Evolutionary conservation across 2,888 invertebrate genomes (phyloP).

Genomic region (Drosophila testacea): DNA sequence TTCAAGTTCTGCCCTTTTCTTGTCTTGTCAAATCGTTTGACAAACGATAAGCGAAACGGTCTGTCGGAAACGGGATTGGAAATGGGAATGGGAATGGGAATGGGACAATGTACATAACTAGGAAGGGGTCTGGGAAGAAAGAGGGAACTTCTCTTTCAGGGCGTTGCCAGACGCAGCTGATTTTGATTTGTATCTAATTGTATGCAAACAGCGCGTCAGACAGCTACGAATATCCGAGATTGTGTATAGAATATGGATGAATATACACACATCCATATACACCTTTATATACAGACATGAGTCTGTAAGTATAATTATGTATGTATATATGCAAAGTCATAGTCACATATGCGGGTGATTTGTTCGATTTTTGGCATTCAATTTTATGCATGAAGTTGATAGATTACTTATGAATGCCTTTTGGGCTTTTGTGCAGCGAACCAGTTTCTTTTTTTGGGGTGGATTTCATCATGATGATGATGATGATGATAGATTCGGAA

Average conservation of each 20-base stretch:
- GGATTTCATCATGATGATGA: constrained; percentile 21
- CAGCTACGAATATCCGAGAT: constrained; percentile 30
- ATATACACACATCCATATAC: constrained; percentile 15
- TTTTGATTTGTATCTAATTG: constrained; percentile 81
- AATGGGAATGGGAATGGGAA: constrained; percentile 14
- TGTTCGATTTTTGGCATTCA: constrained; percentile 68
- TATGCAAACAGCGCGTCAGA: constrained; percentile 72
- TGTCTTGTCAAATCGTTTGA: constrained; percentile 76
- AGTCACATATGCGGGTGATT: constrained; percentile 73
- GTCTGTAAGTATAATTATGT: not conserved
- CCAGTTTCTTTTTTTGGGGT: constrained; percentile 41
- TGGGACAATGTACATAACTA: not conserved
- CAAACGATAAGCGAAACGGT: constrained; percentile 66
- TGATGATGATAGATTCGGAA: constrained; percentile 21
- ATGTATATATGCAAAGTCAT: constrained; percentile 3
- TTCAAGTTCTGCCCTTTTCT: constrained; percentile 71
- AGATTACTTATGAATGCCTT: constrained; percentile 70
- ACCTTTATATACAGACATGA: not conserved
- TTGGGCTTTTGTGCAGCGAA: constrained; percentile 48
- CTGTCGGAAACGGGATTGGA: constrained; percentile 24
- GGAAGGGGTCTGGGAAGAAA: constrained; percentile 1
- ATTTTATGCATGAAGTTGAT: constrained; percentile 76
- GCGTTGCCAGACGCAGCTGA: constrained; percentile 68
- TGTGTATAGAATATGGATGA: constrained; percentile 39
- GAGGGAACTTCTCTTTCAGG: constrained; percentile 31